A percentile compares a stretch with the other conserved stretches of the same genome.
Evolutionary conservation across 2,113 vertebrate species (phyloP).

Genomic region (Leptobrachium leishanense): DNA sequence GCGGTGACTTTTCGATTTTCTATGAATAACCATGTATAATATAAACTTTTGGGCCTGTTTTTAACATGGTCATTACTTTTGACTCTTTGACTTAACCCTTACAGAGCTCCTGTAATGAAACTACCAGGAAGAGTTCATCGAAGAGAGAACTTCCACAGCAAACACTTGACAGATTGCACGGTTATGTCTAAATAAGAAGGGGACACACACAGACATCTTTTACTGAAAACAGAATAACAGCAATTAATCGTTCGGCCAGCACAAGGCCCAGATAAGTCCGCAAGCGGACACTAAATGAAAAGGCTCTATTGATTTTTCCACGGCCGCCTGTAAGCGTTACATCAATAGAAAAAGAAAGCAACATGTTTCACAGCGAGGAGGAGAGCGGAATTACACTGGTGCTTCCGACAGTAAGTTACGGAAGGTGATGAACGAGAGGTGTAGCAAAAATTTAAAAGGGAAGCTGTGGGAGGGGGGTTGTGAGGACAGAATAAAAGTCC

Average conservation of each 20-base stretch:
- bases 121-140: background rate
- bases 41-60: no score
- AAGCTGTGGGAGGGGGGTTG: background rate
- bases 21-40: no score
- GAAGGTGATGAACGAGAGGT: constrained; percentile 28
- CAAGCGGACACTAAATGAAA: constrained; percentile 75
- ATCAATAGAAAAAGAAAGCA: constrained; percentile 98
- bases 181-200: constrained; percentile 45
- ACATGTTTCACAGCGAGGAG: constrained; percentile 86
- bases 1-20: no score
- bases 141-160: constrained; percentile 4
- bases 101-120: background rate
- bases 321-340: constrained; percentile 98
- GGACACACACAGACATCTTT: constrained; percentile 52
- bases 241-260: constrained; percentile 46
- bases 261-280: constrained; percentile 51
- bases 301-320: constrained; percentile 97
- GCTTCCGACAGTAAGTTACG: constrained; percentile 79
- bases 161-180: constrained; percentile 29
- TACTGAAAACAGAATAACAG: constrained; percentile 61
- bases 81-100: background rate
- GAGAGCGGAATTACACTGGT: constrained; percentile 65
- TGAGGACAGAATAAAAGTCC: no score
- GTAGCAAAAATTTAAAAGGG: background rate
- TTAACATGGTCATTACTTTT: no score